Evolutionary conservation across 30 jellyfish, hydroid and myxozoan genomes (phyloP), one percentile per base, ranked within the genome.

Genomic region (Clytia hemisphaerica): DNA sequence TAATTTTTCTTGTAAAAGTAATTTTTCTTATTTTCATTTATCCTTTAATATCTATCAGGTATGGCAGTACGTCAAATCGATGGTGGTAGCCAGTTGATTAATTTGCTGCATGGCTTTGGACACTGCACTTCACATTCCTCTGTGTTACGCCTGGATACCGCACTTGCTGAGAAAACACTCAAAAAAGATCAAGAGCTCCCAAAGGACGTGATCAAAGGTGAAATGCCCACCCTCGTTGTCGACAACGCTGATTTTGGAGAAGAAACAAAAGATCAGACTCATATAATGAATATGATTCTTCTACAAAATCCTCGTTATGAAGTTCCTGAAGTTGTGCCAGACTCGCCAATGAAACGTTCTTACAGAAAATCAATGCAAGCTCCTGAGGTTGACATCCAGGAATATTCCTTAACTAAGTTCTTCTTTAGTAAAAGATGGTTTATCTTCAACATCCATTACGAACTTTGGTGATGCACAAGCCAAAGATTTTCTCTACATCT

Each of bases 241-340:
- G 79, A 44, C 58, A 51, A 77, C 28, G 53, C 64, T 55, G 92
- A 77, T 46, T 77, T 77, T 46, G 40, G 51, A 38, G 92, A 77
- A 66, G 92, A 77, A 77, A 28, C 92, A 32, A 68, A 76, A 27
- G 71, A 71, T 27, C 48, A 69, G 18, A 79, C 93, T 22, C 84
- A 79, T 64, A 48, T 67, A 58, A 79, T 84, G 10, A 59, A 58
- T 69, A 73, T 78, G 67, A 78, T 78, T 37, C 42, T 44, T 57
- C 37, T 75, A n/a, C 79, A 75, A 45, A 57, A 57, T 22, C 50
- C 70, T 57, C 30, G 45, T 22, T n/a, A n/a, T n/a, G 54, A 57
- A 22, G 25, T 22, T 16, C 70, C 57, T 57, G n/a, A n/a, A n/a
- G 70, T 22, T n/a, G 30, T 2, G 25, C 45, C 25, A 57, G 30